Conservation (phyloP, 2,888 invertebrate genomes). For the Lacanobia oleracea region DNA sequence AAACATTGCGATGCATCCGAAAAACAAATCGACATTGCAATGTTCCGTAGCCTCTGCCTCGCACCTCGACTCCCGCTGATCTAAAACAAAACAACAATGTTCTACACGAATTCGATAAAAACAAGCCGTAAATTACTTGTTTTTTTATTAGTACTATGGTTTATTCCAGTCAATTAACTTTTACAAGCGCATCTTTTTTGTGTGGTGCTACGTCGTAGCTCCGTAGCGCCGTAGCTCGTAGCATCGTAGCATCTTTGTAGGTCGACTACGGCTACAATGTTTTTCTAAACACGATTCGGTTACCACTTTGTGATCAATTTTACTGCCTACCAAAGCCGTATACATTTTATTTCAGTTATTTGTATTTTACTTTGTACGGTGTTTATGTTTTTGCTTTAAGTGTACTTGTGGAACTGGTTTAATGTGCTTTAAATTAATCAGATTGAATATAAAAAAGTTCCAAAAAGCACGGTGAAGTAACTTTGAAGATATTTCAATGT, state of each 20-base stretch:
- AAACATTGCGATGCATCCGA: conserved; percentile 36
- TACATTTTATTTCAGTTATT: conserved; percentile 26
- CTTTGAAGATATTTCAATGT: background rate
- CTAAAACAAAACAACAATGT: conserved; percentile 62
- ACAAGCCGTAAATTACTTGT: conserved; percentile 64
- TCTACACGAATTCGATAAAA: conserved; percentile 64
- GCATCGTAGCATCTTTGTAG: conserved; percentile 70
- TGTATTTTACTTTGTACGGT: conserved; percentile 1
- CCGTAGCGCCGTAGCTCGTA: conserved; percentile 53
- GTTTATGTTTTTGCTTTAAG: background rate
- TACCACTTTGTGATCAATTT: conserved; percentile 44
- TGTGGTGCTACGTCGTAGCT: conserved; percentile 70
- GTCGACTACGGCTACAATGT: conserved; percentile 61
- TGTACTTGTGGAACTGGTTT: background rate
- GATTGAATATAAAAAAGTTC: background rate
- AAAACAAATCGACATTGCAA: conserved; percentile 45
- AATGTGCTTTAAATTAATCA: background rate
- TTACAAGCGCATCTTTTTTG: conserved; percentile 71
- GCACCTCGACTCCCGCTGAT: conserved; percentile 47
- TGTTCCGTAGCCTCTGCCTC: conserved; percentile 32
- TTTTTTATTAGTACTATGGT: conserved; percentile 63
- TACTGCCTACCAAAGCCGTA: conserved; percentile 10
- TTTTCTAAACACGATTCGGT: conserved; percentile 53
- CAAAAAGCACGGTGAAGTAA: too few species aligned
- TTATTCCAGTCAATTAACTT: conserved; percentile 74